Conservation (phyloP, 1,140 invertebrate genomes). For the Phymorhynchus buccinoides region DNA sequence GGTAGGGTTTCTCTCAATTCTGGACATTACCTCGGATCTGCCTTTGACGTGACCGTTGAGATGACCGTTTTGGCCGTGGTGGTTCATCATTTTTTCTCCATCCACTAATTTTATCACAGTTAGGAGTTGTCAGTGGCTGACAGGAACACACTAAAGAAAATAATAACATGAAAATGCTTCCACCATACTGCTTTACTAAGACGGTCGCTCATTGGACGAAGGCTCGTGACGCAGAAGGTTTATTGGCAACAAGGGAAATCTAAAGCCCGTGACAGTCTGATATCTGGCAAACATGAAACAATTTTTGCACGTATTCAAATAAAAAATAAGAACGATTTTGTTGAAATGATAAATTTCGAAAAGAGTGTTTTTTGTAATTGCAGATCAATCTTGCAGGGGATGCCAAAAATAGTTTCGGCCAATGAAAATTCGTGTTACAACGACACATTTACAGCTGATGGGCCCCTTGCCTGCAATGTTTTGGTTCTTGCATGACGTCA, state of each 20-base stretch:
- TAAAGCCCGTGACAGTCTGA: background rate
- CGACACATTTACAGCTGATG: constrained; percentile 34
- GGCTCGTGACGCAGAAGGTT: constrained; percentile 16
- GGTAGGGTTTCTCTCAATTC: background rate
- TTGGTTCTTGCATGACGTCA: constrained; percentile 50
- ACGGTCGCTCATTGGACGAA: constrained; percentile 26
- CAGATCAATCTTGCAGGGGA: background rate
- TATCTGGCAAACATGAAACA: background rate
- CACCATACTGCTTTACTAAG: constrained; percentile 24
- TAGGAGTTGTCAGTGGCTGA: constrained; percentile 47
- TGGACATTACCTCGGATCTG: constrained; percentile 53
- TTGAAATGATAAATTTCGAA: background rate
- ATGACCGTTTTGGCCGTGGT: constrained; percentile 58
- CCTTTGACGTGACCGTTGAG: constrained; percentile 58
- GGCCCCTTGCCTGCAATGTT: constrained; percentile 44
- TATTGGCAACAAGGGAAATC: constrained; percentile 18
- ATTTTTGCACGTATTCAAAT: background rate
- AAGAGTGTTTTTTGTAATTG: too few relatives aligned
- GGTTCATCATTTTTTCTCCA: constrained; percentile 56
- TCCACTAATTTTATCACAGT: constrained; percentile 43
- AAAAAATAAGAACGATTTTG: background rate
- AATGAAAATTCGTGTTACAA: constrained; percentile 35
- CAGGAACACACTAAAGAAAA: constrained; percentile 59
- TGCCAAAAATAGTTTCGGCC: constrained; percentile 8
- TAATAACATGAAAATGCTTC: constrained; percentile 60